Conservation (phyloP, 1,140 invertebrate genomes). For the Coboldia fuscipes region DNA sequence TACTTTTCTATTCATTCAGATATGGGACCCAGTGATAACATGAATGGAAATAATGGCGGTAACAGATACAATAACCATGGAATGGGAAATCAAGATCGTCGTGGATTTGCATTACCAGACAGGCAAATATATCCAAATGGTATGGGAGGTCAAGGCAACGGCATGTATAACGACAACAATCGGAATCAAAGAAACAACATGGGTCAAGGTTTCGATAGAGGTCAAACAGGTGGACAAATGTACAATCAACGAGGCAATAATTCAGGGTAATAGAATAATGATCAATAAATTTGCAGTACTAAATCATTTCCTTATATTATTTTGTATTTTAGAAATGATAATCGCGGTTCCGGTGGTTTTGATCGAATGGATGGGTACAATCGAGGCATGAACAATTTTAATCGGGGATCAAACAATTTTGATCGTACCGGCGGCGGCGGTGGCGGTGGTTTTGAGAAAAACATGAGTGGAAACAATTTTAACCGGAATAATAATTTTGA, state of each 20-base stretch:
- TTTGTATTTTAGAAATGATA: constrained; percentile 9
- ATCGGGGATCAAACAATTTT: not conserved
- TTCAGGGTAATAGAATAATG: constrained; percentile 1
- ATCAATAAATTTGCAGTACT: constrained; percentile 9
- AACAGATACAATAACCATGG: not conserved
- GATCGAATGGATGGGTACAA: constrained; percentile 8
- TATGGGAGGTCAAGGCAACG: too few relatives aligned
- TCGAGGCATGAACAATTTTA: too few relatives aligned
- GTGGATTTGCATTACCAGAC: constrained; percentile 12
- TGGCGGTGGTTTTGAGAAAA: constrained; percentile 5
- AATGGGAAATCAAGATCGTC: constrained; percentile 11
- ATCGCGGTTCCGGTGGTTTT: constrained; percentile 12
- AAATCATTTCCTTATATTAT: constrained; percentile 6
- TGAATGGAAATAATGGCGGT: constrained; percentile 7
- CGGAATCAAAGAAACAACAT: too few relatives aligned
- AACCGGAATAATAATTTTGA: constrained; percentile 5
- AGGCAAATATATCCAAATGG: not conserved
- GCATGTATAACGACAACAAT: too few relatives aligned
- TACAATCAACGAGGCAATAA: too few relatives aligned
- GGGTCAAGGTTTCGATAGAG: too few relatives aligned
- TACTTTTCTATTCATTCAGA: not conserved
- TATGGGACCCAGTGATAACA: not conserved
- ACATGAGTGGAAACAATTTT: constrained; percentile 3
- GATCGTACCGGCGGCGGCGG: constrained; percentile 5
- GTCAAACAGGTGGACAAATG: too few relatives aligned